Conservation (phyloP, 1,140 invertebrate genomes). For the Myzus persicae region DNA sequence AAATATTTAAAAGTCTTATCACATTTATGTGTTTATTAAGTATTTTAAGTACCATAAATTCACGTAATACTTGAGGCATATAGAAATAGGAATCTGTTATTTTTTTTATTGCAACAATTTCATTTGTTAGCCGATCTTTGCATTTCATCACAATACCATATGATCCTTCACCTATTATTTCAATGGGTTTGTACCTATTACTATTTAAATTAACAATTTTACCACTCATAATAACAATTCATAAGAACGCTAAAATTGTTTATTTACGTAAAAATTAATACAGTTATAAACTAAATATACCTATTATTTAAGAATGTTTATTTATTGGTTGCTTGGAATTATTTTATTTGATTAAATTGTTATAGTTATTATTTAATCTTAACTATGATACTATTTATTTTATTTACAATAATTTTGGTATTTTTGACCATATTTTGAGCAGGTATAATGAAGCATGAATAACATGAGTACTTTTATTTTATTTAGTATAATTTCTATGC, state of each 20-base stretch:
- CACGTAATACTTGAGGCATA: conserved; percentile 17
- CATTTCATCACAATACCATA: conserved; percentile 39
- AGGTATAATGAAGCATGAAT: too few species aligned
- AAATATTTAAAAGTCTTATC: conserved; percentile 21
- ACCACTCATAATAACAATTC: background rate
- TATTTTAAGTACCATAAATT: conserved; percentile 33
- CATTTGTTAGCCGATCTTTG: conserved; percentile 17
- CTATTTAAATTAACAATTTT: background rate
- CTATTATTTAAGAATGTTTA: background rate
- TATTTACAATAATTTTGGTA: too few species aligned
- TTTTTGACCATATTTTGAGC: too few species aligned
- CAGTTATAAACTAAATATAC: background rate
- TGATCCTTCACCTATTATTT: conserved; percentile 30
- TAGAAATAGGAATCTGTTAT: conserved; percentile 1
- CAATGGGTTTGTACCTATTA: conserved; percentile 4
- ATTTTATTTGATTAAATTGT: background rate
- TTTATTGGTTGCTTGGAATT: background rate
- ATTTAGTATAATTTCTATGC: too few species aligned
- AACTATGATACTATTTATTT: background rate
- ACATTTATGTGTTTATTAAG: conserved; percentile 24
- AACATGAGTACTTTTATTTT: too few species aligned
- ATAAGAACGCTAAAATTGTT: background rate
- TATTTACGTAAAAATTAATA: background rate
- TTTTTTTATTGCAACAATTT: conserved; percentile 42
- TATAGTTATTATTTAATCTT: background rate